These are phyloP conservation scores for Neosalanx taihuensis DNA, from an alignment of 2,797 vertebrate genomes.

Conservation along the genomic window DNA sequence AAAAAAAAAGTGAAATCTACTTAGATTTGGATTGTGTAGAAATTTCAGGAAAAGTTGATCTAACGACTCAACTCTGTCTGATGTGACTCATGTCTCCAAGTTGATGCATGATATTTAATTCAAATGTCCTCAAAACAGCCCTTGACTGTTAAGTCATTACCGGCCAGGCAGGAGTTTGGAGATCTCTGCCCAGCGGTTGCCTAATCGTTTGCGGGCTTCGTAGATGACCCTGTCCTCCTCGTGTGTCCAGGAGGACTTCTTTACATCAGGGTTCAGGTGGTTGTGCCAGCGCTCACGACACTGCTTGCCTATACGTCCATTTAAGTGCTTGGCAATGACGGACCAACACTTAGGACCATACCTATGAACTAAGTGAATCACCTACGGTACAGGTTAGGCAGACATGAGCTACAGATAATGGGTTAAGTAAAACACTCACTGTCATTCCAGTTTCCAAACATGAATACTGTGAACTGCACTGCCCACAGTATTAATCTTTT, in stretches of 20 bases:
- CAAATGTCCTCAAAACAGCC: background rate
- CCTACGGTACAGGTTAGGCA: conserved; percentile 65
- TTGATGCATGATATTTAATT: background rate
- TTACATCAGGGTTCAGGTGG: conserved; percentile 93
- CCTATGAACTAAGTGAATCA: conserved; percentile 90
- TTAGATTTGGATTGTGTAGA: background rate
- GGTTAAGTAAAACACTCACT: background rate
- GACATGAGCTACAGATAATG: background rate
- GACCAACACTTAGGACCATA: conserved; percentile 95
- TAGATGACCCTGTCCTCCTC: conserved; percentile 94
- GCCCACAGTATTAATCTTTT: background rate
- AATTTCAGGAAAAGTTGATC: background rate
- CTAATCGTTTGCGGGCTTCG: conserved; percentile 89
- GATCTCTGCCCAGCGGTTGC: conserved; percentile 98
- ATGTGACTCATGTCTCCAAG: background rate
- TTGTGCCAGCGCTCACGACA: conserved; percentile 98
- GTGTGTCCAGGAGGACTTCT: conserved; percentile 94
- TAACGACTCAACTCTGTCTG: background rate
- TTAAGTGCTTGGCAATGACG: conserved; percentile 92
- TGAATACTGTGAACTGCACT: background rate
- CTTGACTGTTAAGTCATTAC: conserved; percentile 57
- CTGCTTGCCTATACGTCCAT: conserved; percentile 94
- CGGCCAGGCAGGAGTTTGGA: conserved; percentile 95
- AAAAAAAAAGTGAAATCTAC: background rate
- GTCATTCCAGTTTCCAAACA: background rate